These are phyloP conservation scores for Neomonachus schauinslandi DNA, from an alignment of 2,113 vertebrate species.

Conservation along the genomic window DNA sequence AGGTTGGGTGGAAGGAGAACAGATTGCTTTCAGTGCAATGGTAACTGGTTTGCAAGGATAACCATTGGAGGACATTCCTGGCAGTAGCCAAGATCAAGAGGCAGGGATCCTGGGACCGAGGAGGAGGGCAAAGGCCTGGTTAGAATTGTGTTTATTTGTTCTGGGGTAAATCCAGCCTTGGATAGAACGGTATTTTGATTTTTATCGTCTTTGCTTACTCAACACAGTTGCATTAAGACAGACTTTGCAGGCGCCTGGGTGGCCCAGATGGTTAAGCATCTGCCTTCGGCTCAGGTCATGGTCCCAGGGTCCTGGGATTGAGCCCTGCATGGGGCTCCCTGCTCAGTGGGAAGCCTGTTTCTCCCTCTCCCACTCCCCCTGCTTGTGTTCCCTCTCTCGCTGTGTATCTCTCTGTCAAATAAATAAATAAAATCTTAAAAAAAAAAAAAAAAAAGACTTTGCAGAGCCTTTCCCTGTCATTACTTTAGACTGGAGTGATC, in stretches of 20 bases:
- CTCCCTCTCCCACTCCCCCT: too few species aligned
- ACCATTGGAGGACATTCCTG: neutral
- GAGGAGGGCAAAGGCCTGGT: neutral
- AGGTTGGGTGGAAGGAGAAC: neutral
- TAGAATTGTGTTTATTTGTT: neutral
- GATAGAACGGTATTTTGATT: slow-evolving; percentile 34
- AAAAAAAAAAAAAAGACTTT: neutral
- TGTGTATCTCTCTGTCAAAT: too few species aligned
- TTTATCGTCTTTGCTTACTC: slow-evolving; percentile 5
- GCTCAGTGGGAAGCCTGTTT: too few species aligned
- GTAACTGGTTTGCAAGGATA: neutral
- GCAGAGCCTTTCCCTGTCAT: neutral
- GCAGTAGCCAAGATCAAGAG: neutral
- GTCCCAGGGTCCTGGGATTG: too few species aligned
- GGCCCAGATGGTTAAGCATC: too few species aligned
- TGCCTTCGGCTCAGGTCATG: too few species aligned
- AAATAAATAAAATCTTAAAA: too few species aligned
- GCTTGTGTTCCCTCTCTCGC: too few species aligned
- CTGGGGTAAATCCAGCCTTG: neutral
- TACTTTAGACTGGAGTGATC: neutral
- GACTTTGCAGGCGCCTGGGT: neutral
- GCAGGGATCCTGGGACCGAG: neutral
- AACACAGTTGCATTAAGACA: neutral
- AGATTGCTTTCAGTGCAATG: neutral
- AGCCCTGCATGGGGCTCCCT: too few species aligned